phyloP scores from a whole-genome alignment of 2,888 invertebrate genomes.

The Pimpla rufipes region DNA sequence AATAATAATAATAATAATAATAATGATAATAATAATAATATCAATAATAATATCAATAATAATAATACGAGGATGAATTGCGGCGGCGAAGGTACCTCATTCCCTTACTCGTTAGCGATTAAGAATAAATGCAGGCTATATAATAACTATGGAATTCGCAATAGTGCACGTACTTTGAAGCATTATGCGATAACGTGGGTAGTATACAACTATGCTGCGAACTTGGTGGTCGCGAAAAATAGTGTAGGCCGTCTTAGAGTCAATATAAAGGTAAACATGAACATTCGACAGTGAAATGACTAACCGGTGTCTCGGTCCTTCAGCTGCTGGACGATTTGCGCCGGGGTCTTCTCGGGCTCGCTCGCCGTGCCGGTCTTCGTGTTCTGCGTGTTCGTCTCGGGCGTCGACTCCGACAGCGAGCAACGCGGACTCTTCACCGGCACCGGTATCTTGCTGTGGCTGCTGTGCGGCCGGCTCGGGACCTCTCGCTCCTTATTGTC shows the following conservation, averaged over 20 bases:
- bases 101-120: slow-evolving; percentile 43
- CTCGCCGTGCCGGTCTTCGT: slow-evolving; percentile 79
- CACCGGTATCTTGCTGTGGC: slow-evolving; percentile 89
- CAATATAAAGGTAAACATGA: slow-evolving; percentile 66
- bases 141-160: slow-evolving; percentile 56
- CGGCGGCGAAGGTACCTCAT: slow-evolving; percentile 22
- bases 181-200: slow-evolving; percentile 65
- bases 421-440: slow-evolving; percentile 86
- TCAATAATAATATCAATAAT: slow-evolving; percentile 7
- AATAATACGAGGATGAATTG: slow-evolving; percentile 17
- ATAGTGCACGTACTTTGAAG: slow-evolving; percentile 65
- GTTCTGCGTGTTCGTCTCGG: slow-evolving; percentile 80
- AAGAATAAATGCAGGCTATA: slow-evolving; percentile 57
- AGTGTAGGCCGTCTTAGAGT: slow-evolving; percentile 42
- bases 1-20: background rate
- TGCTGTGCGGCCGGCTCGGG: slow-evolving; percentile 83
- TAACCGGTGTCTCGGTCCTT: slow-evolving; percentile 83
- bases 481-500: slow-evolving; percentile 74
- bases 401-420: slow-evolving; percentile 82
- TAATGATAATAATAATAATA: background rate
- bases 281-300: slow-evolving; percentile 61
- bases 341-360: slow-evolving; percentile 78
- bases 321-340: slow-evolving; percentile 71
- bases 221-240: slow-evolving; percentile 46
- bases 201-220: slow-evolving; percentile 59